Base-by-base conservation (phyloP, 2,888 invertebrate genomes). In the Aphidoletes aphidimyza region DNA sequence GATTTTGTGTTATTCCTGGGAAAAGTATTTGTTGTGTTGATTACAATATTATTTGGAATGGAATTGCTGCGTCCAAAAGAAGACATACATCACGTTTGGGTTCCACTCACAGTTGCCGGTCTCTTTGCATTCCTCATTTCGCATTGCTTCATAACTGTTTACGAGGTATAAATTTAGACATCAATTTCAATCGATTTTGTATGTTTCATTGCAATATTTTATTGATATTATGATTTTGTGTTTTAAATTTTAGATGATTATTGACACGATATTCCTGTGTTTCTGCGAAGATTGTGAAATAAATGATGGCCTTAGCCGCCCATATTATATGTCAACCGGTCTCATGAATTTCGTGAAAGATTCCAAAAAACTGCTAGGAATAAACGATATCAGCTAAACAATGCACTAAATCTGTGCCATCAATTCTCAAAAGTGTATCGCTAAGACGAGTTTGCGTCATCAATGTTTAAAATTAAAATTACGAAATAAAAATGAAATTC, bases 91-190 rank as follows among this genome's bases (percentile, higher is more conserved):
- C 92, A 93, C 87, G 89, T 91, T 22, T 93, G 92, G 92, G 91
- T 94, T 69, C 94, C 94, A 5, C 90, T 94, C 22, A 88, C 91
- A 8, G 87, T 94, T 0, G 92, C 91, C 36, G 93, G 91, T 85
- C 87, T 94, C n/a, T 93, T 94, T 87, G 92, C 94, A 0, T 94
- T 92, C 88, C 91, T 94, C 85, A 92, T 94, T 42, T 92, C 94
- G 1, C 94, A 94, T 88, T 93, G 93, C 87, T 94, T 94, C 88
- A 91, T 95, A 86, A 93, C 94, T 9, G 92, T 94, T 34, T 95
- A 94, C 88, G 94, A 95, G 92, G 94, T 94, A 89, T n/a, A 90
- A 17, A 34, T 34, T n/a, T 49, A 6, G 5, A 17, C 17, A 88
- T 87, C 54, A 26, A 17, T 39, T 36, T 36, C 5, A 78, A 14